phyloP scores from a whole-genome alignment of 2,113 vertebrate genomes.

The Coturnix japonica region DNA sequence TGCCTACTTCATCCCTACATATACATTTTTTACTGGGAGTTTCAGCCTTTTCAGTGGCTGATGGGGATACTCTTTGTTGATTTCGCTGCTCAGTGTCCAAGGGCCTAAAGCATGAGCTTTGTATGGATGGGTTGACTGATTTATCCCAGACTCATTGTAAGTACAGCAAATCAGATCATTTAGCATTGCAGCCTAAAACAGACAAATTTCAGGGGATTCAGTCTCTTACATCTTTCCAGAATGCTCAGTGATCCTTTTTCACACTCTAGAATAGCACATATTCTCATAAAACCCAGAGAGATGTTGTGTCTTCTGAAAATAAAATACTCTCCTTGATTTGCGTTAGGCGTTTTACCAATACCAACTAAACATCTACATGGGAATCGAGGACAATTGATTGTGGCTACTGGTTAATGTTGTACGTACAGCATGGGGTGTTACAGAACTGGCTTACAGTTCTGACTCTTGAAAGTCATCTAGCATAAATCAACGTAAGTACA shows the following conservation, averaged over 20 bases:
- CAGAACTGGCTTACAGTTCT: background rate
- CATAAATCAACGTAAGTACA: background rate
- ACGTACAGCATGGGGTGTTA: background rate
- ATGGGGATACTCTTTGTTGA: background rate
- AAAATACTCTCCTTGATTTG: conserved; percentile 70
- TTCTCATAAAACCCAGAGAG: conserved; percentile 59
- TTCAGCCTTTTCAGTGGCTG: background rate
- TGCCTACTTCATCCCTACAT: background rate
- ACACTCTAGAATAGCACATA: conserved; percentile 18
- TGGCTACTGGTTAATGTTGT: conserved; percentile 27
- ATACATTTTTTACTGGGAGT: background rate
- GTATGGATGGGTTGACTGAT: conserved; percentile 52
- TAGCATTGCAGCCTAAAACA: conserved; percentile 47
- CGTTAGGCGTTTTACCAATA: conserved; percentile 65
- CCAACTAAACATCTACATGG: conserved; percentile 33
- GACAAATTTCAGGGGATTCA: conserved; percentile 45
- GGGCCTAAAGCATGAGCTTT: conserved; percentile 37
- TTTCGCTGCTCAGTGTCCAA: background rate
- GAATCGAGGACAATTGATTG: conserved; percentile 2
- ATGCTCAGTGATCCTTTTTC: conserved; percentile 64
- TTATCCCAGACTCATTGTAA: conserved; percentile 15
- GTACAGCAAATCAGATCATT: conserved; percentile 51
- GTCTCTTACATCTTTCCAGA: conserved; percentile 43
- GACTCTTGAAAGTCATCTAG: background rate
- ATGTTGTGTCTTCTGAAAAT: conserved; percentile 67